A percentile compares a stretch with the other conserved stretches of the same genome.
Conservation (phyloP, 2,888 invertebrate genomes). For the Aproaerema taeniolella region DNA sequence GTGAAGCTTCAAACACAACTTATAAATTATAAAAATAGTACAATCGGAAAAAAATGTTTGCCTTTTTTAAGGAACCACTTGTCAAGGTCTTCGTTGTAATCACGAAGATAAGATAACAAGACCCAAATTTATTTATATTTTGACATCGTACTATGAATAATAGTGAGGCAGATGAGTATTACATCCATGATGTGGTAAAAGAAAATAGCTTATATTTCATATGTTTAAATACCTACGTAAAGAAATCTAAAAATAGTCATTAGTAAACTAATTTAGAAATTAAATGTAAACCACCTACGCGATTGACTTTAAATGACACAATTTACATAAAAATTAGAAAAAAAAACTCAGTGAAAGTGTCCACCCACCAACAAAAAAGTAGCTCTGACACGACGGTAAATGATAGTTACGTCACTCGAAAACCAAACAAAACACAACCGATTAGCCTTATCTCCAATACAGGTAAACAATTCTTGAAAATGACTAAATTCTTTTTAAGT, state of each 20-base stretch:
- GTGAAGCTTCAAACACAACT: too few relatives aligned
- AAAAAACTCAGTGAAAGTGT: constrained; percentile 34
- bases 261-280: too few relatives aligned
- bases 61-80: background rate
- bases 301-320: too few relatives aligned
- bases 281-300: too few relatives aligned
- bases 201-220: too few relatives aligned
- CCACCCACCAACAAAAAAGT: constrained; percentile 32
- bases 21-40: too few relatives aligned
- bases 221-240: too few relatives aligned
- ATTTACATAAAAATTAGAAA: background rate
- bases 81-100: constrained; percentile 3
- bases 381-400: constrained; percentile 21
- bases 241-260: too few relatives aligned
- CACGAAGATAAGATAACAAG: constrained; percentile 11
- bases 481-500: constrained; percentile 43
- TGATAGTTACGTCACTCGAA: constrained; percentile 40
- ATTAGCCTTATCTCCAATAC: constrained; percentile 58
- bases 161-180: too few relatives aligned
- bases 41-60: too few relatives aligned
- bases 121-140: constrained; percentile 3
- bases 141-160: too few relatives aligned
- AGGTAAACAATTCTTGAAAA: constrained; percentile 60
- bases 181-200: too few relatives aligned
- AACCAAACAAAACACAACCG: constrained; percentile 64